Conservation (phyloP, 2,113 vertebrate species). For the Etia nguti region DNA sequence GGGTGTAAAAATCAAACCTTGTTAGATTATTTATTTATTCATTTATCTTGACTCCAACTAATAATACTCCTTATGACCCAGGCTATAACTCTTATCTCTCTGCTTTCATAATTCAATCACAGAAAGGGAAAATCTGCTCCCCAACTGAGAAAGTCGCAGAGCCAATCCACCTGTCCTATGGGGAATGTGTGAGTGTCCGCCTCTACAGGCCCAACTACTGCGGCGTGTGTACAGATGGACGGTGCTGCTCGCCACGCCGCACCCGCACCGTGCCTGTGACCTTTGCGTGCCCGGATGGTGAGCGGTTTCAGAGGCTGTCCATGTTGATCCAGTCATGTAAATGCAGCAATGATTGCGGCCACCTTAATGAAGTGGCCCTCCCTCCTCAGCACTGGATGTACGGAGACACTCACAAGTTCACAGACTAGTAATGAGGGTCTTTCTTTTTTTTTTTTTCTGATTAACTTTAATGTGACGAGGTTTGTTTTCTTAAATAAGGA, state of each 20-base stretch:
- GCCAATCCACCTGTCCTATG: slow-evolving; percentile 65
- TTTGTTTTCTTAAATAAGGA: neutral
- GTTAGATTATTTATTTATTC: neutral
- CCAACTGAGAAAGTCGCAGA: slow-evolving; percentile 66
- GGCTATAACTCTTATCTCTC: neutral
- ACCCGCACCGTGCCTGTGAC: slow-evolving; percentile 71
- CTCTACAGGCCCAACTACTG: slow-evolving; percentile 76
- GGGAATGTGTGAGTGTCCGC: slow-evolving; percentile 70
- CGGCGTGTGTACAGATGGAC: slow-evolving; percentile 68
- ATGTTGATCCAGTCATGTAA: slow-evolving; percentile 81
- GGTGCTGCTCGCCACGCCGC: slow-evolving; percentile 75
- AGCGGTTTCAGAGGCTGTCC: slow-evolving; percentile 64
- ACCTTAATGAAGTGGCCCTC: slow-evolving; percentile 69
- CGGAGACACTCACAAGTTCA: slow-evolving; percentile 71
- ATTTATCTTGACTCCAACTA: neutral
- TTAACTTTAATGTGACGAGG: neutral
- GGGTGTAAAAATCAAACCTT: neutral
- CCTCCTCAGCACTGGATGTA: slow-evolving; percentile 69
- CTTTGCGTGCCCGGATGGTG: slow-evolving; percentile 72
- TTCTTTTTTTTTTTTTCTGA: neutral
- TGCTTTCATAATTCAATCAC: neutral
- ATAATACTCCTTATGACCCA: neutral
- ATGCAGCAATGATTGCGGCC: slow-evolving; percentile 70
- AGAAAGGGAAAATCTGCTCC: slow-evolving; percentile 74
- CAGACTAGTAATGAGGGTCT: slow-evolving; percentile 32